These are phyloP conservation scores for Malthinus seriepunctatus DNA, from an alignment of 2,888 invertebrate genomes.

Conservation along the genomic window DNA sequence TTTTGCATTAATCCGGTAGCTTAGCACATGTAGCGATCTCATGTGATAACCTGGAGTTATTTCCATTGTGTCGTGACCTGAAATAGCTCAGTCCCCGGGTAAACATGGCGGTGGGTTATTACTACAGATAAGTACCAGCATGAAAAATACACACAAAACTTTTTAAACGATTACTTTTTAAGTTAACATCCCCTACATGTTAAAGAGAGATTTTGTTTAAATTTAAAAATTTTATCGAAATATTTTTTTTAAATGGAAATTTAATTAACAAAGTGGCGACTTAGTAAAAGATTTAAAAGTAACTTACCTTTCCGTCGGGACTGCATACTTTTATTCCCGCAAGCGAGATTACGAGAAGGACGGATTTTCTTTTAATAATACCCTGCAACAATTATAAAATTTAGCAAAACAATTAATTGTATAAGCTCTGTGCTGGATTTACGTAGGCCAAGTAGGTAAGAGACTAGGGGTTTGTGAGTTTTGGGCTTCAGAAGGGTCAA, in stretches of 20 bases:
- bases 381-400: slow-evolving; percentile 58
- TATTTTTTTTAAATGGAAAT: neutral
- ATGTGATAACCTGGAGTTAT: slow-evolving; percentile 45
- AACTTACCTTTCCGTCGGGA: slow-evolving; percentile 76
- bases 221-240: neutral
- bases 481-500: no score
- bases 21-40: slow-evolving; percentile 41
- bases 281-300: neutral
- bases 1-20: slow-evolving; percentile 43
- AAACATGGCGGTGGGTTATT: slow-evolving; percentile 37
- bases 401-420: neutral
- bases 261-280: no score
- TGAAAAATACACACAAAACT: slow-evolving; percentile 36
- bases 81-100: slow-evolving; percentile 42
- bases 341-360: slow-evolving; percentile 74
- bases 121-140: slow-evolving; percentile 41
- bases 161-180: slow-evolving; percentile 18
- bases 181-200: slow-evolving; percentile 17
- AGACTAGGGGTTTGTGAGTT: no score
- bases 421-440: no score
- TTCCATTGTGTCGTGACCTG: slow-evolving; percentile 46
- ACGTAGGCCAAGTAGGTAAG: no score
- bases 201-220: neutral
- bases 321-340: slow-evolving; percentile 84
- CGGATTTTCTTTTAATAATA: slow-evolving; percentile 68